A percentile compares a stretch with the other conserved stretches of the same genome.
Conservation (phyloP, 2,113 vertebrate genomes). For the Ceyx melanurus region DNA sequence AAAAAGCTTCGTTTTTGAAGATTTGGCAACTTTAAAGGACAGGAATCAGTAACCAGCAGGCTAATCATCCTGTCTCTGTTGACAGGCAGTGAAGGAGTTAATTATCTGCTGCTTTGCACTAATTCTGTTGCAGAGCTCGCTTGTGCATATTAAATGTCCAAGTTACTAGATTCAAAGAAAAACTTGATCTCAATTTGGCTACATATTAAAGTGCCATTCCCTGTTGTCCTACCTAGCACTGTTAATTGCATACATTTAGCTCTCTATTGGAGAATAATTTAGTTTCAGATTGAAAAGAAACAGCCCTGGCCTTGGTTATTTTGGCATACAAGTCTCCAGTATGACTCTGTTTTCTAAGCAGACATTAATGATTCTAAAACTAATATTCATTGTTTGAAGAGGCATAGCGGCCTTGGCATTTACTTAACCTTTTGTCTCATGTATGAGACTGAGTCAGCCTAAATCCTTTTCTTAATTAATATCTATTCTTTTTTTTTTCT, state of each 20-base stretch:
- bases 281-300: conserved; percentile 90
- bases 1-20: neutral
- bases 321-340: conserved; percentile 88
- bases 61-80: neutral
- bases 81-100: conserved; percentile 45
- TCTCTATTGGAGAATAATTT: conserved; percentile 85
- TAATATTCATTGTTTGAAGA: conserved; percentile 99
- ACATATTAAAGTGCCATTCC: conserved; percentile 71
- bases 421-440: conserved; percentile 99
- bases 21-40: neutral
- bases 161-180: conserved; percentile 58
- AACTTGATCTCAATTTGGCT: conserved; percentile 78
- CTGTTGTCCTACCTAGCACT: conserved; percentile 76
- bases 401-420: conserved; percentile 96
- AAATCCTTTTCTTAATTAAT: conserved; percentile 99
- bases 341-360: conserved; percentile 96
- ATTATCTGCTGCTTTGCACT: conserved; percentile 14
- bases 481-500: conserved; percentile 81
- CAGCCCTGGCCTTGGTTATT: conserved; percentile 81
- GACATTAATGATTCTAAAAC: conserved; percentile 99
- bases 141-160: conserved; percentile 57
- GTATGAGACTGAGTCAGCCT: conserved; percentile 94
- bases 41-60: neutral
- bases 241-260: conserved; percentile 88
- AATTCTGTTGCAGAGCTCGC: neutral